These are phyloP conservation scores for Seriola quinqueradiata DNA, from an alignment of 2,113 vertebrate genomes.

Conservation along the genomic window DNA sequence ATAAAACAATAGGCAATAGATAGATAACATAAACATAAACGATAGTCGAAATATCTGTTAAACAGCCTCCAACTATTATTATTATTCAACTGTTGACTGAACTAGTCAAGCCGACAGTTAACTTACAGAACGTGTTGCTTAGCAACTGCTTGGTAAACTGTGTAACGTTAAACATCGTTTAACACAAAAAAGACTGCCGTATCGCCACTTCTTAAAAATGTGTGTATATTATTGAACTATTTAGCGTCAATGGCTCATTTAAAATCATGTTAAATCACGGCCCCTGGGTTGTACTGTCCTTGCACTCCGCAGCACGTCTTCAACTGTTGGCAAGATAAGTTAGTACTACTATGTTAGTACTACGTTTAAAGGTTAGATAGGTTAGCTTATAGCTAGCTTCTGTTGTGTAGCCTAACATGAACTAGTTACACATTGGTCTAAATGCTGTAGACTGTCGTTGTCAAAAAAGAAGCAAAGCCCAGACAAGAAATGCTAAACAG, in stretches of 20 bases:
- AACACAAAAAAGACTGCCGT: background rate
- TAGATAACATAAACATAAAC: background rate
- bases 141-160: constrained; percentile 32
- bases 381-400: background rate
- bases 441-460: too few relatives aligned
- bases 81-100: background rate
- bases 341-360: background rate
- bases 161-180: background rate
- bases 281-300: background rate
- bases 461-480: background rate
- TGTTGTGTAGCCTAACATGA: background rate
- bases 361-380: background rate
- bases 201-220: background rate
- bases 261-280: constrained; percentile 2
- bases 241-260: background rate
- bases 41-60: background rate
- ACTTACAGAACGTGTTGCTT: constrained; percentile 9
- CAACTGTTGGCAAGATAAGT: background rate
- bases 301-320: background rate
- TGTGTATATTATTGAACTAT: background rate
- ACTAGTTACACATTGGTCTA: background rate
- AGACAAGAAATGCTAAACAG: background rate
- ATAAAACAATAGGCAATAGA: background rate
- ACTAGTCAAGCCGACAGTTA: background rate
- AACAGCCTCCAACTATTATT: background rate